Conservation (phyloP, 2,888 invertebrate species). For the Dioctria rufipes region DNA sequence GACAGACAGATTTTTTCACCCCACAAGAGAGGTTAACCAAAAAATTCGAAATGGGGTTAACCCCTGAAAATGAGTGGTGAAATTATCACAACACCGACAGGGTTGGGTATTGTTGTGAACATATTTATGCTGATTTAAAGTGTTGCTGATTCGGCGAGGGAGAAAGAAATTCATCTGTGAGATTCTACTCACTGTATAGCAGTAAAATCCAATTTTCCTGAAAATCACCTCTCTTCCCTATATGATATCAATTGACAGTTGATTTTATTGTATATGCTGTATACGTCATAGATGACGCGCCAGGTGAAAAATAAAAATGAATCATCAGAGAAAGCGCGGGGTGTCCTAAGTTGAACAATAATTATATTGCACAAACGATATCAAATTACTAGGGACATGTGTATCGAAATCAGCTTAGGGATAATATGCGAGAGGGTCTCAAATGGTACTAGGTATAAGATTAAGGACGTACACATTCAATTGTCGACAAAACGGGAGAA, state of each 20-base stretch:
- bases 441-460: slow-evolving; percentile 10
- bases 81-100: background rate
- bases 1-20: slow-evolving; percentile 11
- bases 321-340: background rate
- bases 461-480: slow-evolving; percentile 20
- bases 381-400: slow-evolving; percentile 21
- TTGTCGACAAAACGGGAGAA: slow-evolving; percentile 20
- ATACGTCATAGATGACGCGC: background rate
- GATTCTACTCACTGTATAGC: background rate
- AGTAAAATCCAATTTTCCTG: background rate
- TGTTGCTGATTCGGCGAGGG: background rate
- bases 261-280: background rate
- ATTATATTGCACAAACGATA: slow-evolving; percentile 7
- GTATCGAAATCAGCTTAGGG: slow-evolving; percentile 30
- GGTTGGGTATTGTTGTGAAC: background rate
- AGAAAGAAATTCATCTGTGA: background rate
- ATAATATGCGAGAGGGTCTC: background rate
- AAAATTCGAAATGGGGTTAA: slow-evolving; percentile 17
- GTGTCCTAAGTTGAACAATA: slow-evolving; percentile 1
- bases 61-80: background rate
- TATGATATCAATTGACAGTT: slow-evolving; percentile 12
- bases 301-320: background rate
- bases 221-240: background rate
- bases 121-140: background rate
- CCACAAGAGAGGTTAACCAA: background rate